phyloP scores from a whole-genome alignment of 1,140 invertebrate species.

The Asobara japonica region DNA sequence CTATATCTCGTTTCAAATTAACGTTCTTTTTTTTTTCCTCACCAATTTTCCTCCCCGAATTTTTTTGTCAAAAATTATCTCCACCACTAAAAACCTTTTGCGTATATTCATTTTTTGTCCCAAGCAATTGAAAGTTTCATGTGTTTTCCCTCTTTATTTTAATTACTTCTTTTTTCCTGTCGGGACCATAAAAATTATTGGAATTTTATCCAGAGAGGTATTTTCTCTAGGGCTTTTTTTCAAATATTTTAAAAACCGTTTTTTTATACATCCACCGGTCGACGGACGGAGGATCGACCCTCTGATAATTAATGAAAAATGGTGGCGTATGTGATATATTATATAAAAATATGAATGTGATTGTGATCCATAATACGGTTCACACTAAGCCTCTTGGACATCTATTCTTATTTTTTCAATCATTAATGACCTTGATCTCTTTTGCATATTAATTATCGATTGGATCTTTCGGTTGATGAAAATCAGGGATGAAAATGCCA shows the following conservation, averaged over 20 bases:
- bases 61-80: slow-evolving; percentile 10
- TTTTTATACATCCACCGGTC: slow-evolving; percentile 25
- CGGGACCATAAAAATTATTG: background rate
- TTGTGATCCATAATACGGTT: slow-evolving; percentile 38
- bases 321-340: slow-evolving; percentile 28
- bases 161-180: background rate
- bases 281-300: slow-evolving; percentile 23
- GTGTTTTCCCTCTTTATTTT: too few species aligned
- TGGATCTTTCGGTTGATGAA: slow-evolving; percentile 12
- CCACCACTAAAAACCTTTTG: background rate
- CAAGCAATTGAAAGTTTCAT: background rate
- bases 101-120: background rate
- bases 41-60: background rate
- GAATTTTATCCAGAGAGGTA: background rate
- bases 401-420: slow-evolving; percentile 36
- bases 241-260: background rate
- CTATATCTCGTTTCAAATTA: background rate
- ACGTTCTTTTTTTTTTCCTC: background rate
- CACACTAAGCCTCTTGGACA: slow-evolving; percentile 47
- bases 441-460: slow-evolving; percentile 17
- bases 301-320: slow-evolving; percentile 32
- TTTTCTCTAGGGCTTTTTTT: background rate
- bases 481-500: slow-evolving; percentile 9
- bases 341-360: slow-evolving; percentile 52
- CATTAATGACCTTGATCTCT: slow-evolving; percentile 24